phyloP scores from a whole-genome alignment of 2,113 vertebrate genomes.

The Toxotes chatareus region DNA sequence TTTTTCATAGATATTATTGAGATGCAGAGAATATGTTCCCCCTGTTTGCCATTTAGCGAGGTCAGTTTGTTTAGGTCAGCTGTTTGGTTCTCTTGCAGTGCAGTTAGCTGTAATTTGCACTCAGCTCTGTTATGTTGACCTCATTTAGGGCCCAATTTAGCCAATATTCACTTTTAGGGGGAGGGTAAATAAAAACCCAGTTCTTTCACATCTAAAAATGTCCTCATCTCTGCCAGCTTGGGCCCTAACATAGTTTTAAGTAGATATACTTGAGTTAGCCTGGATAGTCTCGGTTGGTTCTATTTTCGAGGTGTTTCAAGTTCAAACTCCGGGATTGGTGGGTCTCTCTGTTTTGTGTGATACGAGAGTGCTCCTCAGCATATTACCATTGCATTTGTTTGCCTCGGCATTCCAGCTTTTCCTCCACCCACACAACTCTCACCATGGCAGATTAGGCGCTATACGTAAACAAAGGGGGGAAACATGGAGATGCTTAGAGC shows the following conservation, averaged over 20 bases:
- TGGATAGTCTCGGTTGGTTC: background rate
- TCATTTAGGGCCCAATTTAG: background rate
- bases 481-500: slow-evolving; percentile 43
- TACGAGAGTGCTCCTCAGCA: slow-evolving; percentile 35
- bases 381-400: slow-evolving; percentile 45
- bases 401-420: slow-evolving; percentile 30
- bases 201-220: background rate
- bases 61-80: background rate
- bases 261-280: background rate
- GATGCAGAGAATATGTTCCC: background rate
- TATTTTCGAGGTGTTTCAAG: slow-evolving; percentile 21
- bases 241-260: background rate
- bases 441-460: slow-evolving; percentile 51
- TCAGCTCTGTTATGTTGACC: background rate
- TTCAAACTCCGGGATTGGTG: slow-evolving; percentile 22
- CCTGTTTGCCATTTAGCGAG: background rate
- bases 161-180: background rate
- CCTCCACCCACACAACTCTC: slow-evolving; percentile 49
- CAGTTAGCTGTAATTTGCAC: background rate
- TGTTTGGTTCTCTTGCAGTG: background rate
- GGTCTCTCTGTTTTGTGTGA: slow-evolving; percentile 45
- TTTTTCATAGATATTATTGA: background rate
- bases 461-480: slow-evolving; percentile 53
- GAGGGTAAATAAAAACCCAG: background rate
- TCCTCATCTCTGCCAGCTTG: background rate